Evolutionary conservation across 2,888 invertebrate species (phyloP), one percentile per base, ranked within the genome.

Genomic region (Nomada lathburiana): DNA sequence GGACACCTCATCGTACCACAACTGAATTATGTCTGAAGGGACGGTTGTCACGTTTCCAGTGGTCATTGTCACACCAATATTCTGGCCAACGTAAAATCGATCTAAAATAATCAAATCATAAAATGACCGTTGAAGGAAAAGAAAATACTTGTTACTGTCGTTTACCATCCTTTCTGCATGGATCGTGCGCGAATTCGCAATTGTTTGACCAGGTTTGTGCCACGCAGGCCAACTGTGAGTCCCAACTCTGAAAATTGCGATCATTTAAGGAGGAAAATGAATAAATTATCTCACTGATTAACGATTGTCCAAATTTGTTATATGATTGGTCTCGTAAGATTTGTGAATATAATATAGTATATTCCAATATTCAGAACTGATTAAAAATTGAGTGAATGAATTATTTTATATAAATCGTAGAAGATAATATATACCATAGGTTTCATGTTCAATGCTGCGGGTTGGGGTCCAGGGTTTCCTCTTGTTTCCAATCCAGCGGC

Each of bases 401-500:
- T 11, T 11, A 55, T 55, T 10, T 55, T 55, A 11, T 23, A 26
- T 11, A 23, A 11, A 23, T 20, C 26, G 9, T 13, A 13, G 20
- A 26, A 36, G 36, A 36, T 57, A 57, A 57, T 13, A 23, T 13
- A 10, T 57, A 57, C 57, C 57, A 57, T 10, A 11, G 20, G n/a
- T 57, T 57, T 20, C 57, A 57, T 57, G 20, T 55, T 55, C 55
- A 11, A 20, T 9, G 55, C 55, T 2, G 55, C 7, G 10, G 55
- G 55, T 2, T 55, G 55, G n/a, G 55, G 55, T n/a, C 55, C 55
- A 55, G 55, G n/a, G 3, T n/a, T n/a, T n/a, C 55, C 55, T 20
- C 11, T n/a, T 55, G 18, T 55, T n/a, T 55, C 55, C 55, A 23
- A 20, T 55, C 55, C 55, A 55, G n/a, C 55, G 55, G 55, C 55